These are phyloP conservation scores for Planiliza haematocheilus DNA, from an alignment of 2,113 vertebrate species.

Conservation along the genomic window DNA sequence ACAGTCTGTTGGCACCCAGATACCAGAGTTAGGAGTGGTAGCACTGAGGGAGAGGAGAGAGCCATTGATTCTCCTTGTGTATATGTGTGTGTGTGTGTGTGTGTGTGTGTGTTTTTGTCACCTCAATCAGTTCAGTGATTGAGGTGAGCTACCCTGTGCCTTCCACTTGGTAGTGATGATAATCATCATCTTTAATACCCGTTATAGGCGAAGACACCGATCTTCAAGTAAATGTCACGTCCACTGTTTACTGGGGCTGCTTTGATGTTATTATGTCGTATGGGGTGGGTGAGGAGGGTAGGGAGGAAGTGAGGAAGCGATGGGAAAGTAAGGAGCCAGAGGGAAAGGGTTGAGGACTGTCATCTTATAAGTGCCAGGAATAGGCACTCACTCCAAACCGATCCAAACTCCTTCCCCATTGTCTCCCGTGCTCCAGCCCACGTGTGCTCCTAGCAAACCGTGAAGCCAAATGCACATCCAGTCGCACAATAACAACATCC, in stretches of 20 bases:
- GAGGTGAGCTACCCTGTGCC: constrained; percentile 60
- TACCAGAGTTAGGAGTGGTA: constrained; percentile 51
- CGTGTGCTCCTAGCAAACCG: constrained; percentile 71
- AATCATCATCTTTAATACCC: constrained; percentile 73
- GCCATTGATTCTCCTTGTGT: constrained; percentile 40
- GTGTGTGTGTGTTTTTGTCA: constrained; percentile 47
- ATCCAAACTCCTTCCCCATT: constrained; percentile 66
- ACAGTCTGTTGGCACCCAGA: constrained; percentile 73
- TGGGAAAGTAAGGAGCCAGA: constrained; percentile 20
- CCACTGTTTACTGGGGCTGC: constrained; percentile 50
- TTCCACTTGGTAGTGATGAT: constrained; percentile 49
- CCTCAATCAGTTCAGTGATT: constrained; percentile 53
- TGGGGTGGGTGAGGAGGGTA: constrained; percentile 10
- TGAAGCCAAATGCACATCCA: constrained; percentile 74
- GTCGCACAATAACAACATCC: constrained; percentile 80
- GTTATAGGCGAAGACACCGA: constrained; percentile 64
- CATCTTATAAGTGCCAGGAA: constrained; percentile 78
- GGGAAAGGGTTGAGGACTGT: constrained; percentile 52
- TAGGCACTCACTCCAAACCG: constrained; percentile 57
- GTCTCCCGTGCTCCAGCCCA: constrained; percentile 73
- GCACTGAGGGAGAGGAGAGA: constrained; percentile 28
- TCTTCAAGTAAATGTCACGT: constrained; percentile 70
- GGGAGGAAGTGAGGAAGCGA: constrained; percentile 17
- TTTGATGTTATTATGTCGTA: constrained; percentile 68
- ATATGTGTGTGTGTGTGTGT: constrained; percentile 28